These are phyloP conservation scores for Austrolebias charrua DNA, from an alignment of 2,797 vertebrate genomes.

Conservation along the genomic window DNA sequence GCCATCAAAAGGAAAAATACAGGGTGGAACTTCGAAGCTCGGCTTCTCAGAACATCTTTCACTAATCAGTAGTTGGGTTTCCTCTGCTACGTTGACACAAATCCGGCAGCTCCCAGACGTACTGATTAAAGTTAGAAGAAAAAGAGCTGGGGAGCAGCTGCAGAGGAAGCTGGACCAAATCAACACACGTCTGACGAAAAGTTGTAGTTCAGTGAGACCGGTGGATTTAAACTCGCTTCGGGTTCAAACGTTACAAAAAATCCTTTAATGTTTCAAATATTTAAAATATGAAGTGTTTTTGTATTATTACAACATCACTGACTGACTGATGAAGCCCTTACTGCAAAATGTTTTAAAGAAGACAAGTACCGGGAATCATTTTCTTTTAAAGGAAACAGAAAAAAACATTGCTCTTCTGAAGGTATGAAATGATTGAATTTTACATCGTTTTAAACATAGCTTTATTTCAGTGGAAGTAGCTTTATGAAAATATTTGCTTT, in stretches of 20 bases:
- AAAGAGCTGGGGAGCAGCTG: neutral
- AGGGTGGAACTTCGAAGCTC: rapidly evolving
- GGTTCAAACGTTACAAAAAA: neutral
- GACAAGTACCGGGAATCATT: too few relatives aligned
- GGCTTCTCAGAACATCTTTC: neutral
- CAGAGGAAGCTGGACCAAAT: constrained; percentile 42
- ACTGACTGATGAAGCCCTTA: too few relatives aligned
- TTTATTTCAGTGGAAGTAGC: too few relatives aligned
- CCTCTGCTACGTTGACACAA: neutral
- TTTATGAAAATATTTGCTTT: too few relatives aligned
- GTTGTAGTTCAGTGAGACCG: neutral
- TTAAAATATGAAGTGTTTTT: neutral
- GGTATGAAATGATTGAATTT: too few relatives aligned
- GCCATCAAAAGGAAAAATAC: rapidly evolving
- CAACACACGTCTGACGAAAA: neutral
- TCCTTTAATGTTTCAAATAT: neutral
- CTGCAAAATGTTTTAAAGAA: too few relatives aligned
- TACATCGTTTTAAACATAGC: too few relatives aligned
- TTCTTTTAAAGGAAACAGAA: too few relatives aligned
- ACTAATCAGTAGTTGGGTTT: constrained; percentile 28
- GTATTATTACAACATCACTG: too few relatives aligned
- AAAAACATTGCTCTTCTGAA: too few relatives aligned
- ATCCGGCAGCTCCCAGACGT: constrained; percentile 24
- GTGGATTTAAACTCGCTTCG: rapidly evolving
- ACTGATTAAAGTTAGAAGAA: rapidly evolving